A percentile compares a stretch with the other conserved stretches of the same genome.
Evolutionary conservation across 2,113 vertebrate species (phyloP).

Genomic region (Benitochromis conjunctus): DNA sequence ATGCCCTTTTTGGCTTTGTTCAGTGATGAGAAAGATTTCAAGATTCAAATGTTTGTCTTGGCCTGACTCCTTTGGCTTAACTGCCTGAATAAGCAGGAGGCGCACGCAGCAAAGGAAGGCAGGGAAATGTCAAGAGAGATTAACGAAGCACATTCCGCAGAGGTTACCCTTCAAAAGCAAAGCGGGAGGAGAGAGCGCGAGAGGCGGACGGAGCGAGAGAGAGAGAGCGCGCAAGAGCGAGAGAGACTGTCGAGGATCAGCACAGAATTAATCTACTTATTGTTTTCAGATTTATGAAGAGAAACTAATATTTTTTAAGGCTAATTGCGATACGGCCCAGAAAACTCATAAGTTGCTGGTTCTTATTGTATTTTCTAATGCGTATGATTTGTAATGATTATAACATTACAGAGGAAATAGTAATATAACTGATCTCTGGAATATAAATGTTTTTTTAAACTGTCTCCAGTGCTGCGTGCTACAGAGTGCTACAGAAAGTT

Average conservation of each 20-base stretch:
- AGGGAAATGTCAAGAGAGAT: conserved; percentile 70
- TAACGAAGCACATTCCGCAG: conserved; percentile 59
- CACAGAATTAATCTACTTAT: neutral
- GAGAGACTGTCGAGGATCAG: neutral
- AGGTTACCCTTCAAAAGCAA: conserved; percentile 53
- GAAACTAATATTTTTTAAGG: neutral
- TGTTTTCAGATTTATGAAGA: neutral
- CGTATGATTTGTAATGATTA: neutral
- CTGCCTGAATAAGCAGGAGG: conserved; percentile 44
- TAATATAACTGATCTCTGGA: neutral
- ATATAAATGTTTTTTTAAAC: neutral
- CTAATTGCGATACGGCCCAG: neutral
- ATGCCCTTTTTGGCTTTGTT: neutral
- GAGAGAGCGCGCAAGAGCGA: neutral
- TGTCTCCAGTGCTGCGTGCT: neutral
- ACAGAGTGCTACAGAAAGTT: neutral
- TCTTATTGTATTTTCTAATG: neutral
- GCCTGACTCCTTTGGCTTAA: conserved; percentile 34
- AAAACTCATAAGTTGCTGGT: neutral
- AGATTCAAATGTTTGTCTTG: conserved; percentile 42
- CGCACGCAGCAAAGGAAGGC: conserved; percentile 31
- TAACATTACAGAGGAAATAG: neutral
- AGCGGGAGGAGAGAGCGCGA: neutral
- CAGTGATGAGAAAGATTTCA: neutral
- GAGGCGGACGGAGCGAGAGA: neutral